phyloP scores from a whole-genome alignment of 2,888 invertebrate species.

The Caenorhabditis zanzibari region DNA sequence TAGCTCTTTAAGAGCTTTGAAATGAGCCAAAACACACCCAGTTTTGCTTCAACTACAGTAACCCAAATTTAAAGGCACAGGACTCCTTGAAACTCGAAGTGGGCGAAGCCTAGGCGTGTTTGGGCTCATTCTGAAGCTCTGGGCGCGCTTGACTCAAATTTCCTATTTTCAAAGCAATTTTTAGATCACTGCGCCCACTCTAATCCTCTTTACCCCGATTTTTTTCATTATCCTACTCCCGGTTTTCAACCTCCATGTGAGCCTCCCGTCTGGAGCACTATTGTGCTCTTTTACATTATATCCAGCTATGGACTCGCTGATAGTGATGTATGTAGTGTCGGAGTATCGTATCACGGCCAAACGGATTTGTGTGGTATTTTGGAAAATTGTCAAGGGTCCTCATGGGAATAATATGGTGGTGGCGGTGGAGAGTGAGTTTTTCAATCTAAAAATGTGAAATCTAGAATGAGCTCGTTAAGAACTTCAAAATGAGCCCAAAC shows the following conservation, averaged over 20 bases:
- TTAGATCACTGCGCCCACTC: constrained; percentile 15
- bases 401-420: neutral
- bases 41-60: no score
- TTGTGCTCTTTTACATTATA: constrained; percentile 9
- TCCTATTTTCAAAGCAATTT: neutral
- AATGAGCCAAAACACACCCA: no score
- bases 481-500: no score
- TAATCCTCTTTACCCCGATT: constrained; percentile 21
- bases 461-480: no score
- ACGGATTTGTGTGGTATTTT: neutral
- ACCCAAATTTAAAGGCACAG: no score
- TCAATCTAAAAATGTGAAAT: no score
- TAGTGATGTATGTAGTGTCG: constrained; percentile 31
- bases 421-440: neutral
- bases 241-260: neutral
- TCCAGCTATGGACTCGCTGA: constrained; percentile 33
- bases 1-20: no score
- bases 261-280: constrained; percentile 22
- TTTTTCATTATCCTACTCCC: constrained; percentile 10
- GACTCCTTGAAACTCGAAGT: neutral
- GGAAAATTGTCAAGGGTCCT: neutral
- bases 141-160: no score
- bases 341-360: constrained; percentile 6
- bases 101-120: no score
- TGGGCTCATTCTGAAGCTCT: no score